Evolutionary conservation across 2,797 vertebrate species (phyloP).

Genomic region (Tarsius wallacei): DNA sequence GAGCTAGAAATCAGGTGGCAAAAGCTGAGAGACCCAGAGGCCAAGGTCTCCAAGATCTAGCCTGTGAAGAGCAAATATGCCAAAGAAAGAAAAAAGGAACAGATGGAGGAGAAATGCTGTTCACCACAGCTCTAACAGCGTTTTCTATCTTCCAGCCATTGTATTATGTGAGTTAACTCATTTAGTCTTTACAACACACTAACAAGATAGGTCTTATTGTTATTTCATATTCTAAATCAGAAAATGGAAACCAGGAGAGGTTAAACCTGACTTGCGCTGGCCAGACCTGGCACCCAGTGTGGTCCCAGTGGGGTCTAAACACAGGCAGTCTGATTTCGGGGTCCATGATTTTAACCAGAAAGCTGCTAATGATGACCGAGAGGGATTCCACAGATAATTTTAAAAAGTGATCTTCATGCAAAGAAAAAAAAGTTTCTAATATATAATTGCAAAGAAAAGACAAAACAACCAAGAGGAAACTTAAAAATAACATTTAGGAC

Average conservation of each 20-base stretch:
- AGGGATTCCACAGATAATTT: not conserved
- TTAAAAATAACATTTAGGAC: not conserved
- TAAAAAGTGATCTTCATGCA: not conserved
- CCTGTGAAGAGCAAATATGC: not conserved
- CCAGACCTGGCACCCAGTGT: not conserved
- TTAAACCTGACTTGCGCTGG: accelerated
- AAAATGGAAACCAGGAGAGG: not conserved
- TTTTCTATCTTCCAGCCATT: not conserved
- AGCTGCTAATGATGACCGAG: not conserved
- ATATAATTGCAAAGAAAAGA: not conserved
- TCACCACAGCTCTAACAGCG: not conserved
- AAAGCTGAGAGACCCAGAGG: not conserved
- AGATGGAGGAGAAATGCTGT: no score
- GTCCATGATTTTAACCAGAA: not conserved
- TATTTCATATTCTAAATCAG: not conserved
- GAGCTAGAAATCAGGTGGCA: accelerated
- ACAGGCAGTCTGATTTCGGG: accelerated
- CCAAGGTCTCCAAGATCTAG: not conserved
- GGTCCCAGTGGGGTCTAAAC: not conserved
- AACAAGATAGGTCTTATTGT: not conserved
- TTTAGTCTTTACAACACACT: not conserved
- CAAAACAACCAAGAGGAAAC: not conserved
- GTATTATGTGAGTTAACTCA: not conserved
- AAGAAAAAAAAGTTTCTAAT: not conserved
- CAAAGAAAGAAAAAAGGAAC: not conserved